Evolutionary conservation across 2,113 vertebrate species (phyloP), one percentile per base, ranked within the genome.

Genomic region (Buteo buteo): DNA sequence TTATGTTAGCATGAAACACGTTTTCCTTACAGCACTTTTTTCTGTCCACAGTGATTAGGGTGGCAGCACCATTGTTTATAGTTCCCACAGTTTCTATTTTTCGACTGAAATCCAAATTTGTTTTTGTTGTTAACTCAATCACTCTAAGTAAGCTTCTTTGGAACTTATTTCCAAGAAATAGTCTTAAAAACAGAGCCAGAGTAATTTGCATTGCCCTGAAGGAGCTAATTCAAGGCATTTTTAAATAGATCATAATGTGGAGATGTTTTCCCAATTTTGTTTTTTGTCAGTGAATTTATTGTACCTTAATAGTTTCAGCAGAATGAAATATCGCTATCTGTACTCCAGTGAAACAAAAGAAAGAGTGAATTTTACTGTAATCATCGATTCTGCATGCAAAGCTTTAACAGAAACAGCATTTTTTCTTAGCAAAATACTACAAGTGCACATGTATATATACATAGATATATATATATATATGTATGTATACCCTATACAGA

Each of bases 61-160:
- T 82, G 36, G 40, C 21, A 92, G 54, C n/a, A 76, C 36, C 36
- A 36, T 1, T 95, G 29, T 64, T 81, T 85, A 45, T 34, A 65
- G 44, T 82, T 88, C 25, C 66, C 50, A 82, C 10, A 78, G 57
- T 26, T 88, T 82, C 82, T 90, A 13, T 59, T 88, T 95, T 77
- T 86, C 66, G 76, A 50, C 10, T 83, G 28, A 93, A 96, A 95
- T 88, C 44, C 44, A 88, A 84, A 93, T 78, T 83, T 95, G 31
- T 47, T 90, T 96, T 88, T 77, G 31, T 64, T 90, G 15, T 87
- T 81, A 79, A 97, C 50, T 85, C 52, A 80, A 86, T 92, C 40
- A 86, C 66, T 94, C 82, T 44, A 86, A 85, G n/a, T 72, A 91
- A 91, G 54, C 49, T 89, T 49, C 24, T 88, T 77, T 17, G 29